Base-by-base conservation (phyloP, 2,113 vertebrate genomes). In the Oreotrochilus melanogaster region DNA sequence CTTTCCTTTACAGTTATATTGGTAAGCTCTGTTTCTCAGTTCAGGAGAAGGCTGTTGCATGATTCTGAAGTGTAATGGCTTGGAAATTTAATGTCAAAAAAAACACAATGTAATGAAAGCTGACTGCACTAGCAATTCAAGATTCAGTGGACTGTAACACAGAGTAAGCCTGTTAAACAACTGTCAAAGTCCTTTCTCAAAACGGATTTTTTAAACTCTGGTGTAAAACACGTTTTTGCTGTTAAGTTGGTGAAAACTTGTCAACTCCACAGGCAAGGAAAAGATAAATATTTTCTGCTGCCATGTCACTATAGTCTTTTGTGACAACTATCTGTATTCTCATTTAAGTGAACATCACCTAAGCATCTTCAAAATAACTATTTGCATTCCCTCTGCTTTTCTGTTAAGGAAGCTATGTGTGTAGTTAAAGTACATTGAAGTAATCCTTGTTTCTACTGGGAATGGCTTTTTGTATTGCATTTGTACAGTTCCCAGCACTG, bases 41-140 rank as follows among this genome's bases (percentile, higher is more conserved):
- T 72, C 37, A 85, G 39, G 78, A 85, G 70, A 62, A 50, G 12
- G 54, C 33, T 91, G 47, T 61, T 89, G 31, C 57, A 27, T 85
- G 70, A 56, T 78, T 91, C 62, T 93, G n/a, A 95, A 91, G 62
- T 79, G 93, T 80, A 94, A 78, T 57, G 69, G 58, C 18, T 60
- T 93, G 80, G 89, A 93, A 97, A 96, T 28, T 66, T 78, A 58
- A 64, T 60, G 71, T 66, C 42, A 56, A 93, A 95, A 85, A 89
- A 78, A 95, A 95, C 92, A n/a, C 89, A 95, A 24, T 35, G 9
- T 61, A 82, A 82, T 79, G 48, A 89, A 94, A 95, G 79, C 91
- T 60, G 69, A 43, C 61, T 89, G 62, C 31, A 86, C 27, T 12
- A 94, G 71, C 87, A 92, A 86, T 89, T 94, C 78, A 95, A 95